A percentile compares a stretch with the other conserved stretches of the same genome.
These are phyloP conservation scores for Malthinus flaveolus DNA, from an alignment of 2,888 invertebrate genomes.

Conservation along the genomic window DNA sequence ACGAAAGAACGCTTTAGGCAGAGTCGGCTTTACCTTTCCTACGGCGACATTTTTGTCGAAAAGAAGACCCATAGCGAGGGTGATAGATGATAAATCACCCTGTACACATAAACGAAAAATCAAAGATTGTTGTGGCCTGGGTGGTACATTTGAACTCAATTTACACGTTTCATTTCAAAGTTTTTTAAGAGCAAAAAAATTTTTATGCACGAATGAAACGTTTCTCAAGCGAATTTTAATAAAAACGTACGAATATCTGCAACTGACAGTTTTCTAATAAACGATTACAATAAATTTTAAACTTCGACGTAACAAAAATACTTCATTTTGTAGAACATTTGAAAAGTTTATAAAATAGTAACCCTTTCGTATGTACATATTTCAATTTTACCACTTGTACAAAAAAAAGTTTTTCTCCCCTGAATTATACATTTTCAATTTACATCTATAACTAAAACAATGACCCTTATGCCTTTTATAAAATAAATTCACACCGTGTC, in stretches of 20 bases:
- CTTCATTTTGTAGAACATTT: constrained; percentile 7
- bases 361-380: constrained; percentile 7
- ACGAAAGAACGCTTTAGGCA: too few relatives aligned
- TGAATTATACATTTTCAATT: constrained; percentile 13
- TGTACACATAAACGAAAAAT: too few relatives aligned
- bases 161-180: constrained; percentile 7
- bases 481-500: too few relatives aligned
- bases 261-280: constrained; percentile 40
- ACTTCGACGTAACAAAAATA: constrained; percentile 30
- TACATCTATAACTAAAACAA: constrained; percentile 6
- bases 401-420: not conserved
- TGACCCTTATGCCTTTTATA: not conserved
- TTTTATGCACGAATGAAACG: constrained; percentile 23
- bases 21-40: too few relatives aligned
- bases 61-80: too few relatives aligned
- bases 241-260: constrained; percentile 37
- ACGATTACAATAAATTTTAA: constrained; percentile 38
- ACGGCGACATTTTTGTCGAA: too few relatives aligned
- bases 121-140: too few relatives aligned
- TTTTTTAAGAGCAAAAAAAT: not conserved
- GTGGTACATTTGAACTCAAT: not conserved
- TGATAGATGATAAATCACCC: too few relatives aligned
- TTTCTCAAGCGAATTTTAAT: constrained; percentile 34
- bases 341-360: constrained; percentile 6
- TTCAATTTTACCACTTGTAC: not conserved